phyloP scores from a whole-genome alignment of 1,140 invertebrate genomes.

The Anoplolepis gracilipes region DNA sequence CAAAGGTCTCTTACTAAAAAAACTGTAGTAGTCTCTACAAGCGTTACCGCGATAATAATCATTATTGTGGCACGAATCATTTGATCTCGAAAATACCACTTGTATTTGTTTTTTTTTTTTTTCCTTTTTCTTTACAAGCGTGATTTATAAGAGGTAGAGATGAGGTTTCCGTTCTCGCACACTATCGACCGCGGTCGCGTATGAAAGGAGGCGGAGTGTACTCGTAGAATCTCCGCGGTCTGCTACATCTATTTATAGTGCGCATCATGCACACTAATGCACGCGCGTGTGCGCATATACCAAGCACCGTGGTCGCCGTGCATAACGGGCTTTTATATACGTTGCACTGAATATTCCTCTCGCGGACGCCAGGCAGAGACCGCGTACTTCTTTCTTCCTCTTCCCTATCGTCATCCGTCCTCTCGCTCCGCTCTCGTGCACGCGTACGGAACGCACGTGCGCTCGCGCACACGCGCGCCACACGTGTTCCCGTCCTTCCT shows the following conservation, averaged over 20 bases:
- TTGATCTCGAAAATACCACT: neutral
- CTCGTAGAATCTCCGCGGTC: conserved; percentile 71
- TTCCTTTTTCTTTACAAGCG: neutral
- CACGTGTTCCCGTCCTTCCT: conserved; percentile 36
- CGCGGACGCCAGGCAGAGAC: conserved; percentile 52
- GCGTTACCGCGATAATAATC: neutral
- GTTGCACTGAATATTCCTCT: conserved; percentile 72
- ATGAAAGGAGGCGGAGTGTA: conserved; percentile 51
- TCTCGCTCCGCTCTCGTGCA: neutral
- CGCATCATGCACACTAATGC: conserved; percentile 64
- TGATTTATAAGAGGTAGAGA: neutral
- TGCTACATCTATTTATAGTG: conserved; percentile 76
- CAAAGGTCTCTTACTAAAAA: neutral
- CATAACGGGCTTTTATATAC: conserved; percentile 74
- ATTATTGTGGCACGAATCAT: neutral
- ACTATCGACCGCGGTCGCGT: conserved; percentile 30
- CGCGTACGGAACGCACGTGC: conserved; percentile 38
- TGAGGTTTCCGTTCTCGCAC: conserved; percentile 41
- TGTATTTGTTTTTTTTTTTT: neutral
- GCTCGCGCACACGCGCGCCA: conserved; percentile 37
- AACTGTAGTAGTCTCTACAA: neutral
- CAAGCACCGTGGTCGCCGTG: conserved; percentile 46
- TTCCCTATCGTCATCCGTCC: neutral
- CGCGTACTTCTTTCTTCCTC: conserved; percentile 4
- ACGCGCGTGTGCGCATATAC: conserved; percentile 48